Evolutionary conservation across 1,140 invertebrate species (phyloP).

Genomic region (Nephila pilipes): DNA sequence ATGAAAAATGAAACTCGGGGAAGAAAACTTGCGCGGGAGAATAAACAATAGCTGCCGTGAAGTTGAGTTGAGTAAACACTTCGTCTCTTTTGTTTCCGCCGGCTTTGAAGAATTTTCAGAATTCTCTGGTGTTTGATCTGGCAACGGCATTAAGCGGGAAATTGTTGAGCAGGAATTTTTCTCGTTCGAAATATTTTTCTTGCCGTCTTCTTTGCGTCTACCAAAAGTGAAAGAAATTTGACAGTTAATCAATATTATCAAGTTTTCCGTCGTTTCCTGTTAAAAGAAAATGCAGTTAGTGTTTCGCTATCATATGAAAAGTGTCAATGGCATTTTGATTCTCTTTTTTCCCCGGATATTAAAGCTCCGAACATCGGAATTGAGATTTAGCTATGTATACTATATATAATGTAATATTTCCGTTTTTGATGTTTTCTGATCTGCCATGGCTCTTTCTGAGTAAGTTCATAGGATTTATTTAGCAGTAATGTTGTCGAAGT

Average conservation of each 20-base stretch:
- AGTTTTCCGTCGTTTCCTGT: slow-evolving; percentile 37
- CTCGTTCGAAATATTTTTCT: slow-evolving; percentile 18
- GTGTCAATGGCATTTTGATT: slow-evolving; percentile 6
- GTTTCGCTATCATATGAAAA: neutral
- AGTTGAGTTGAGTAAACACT: slow-evolving; percentile 72
- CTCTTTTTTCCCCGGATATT: slow-evolving; percentile 11
- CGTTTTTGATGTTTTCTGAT: too few relatives aligned
- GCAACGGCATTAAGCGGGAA: slow-evolving; percentile 62
- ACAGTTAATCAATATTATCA: slow-evolving; percentile 67
- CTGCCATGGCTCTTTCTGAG: too few relatives aligned
- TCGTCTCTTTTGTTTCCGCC: slow-evolving; percentile 46
- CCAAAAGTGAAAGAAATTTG: slow-evolving; percentile 50
- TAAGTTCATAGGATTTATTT: too few relatives aligned
- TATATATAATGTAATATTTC: too few relatives aligned
- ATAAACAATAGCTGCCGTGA: slow-evolving; percentile 58
- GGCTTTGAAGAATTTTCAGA: slow-evolving; percentile 40
- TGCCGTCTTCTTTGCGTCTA: neutral
- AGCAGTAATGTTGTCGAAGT: too few relatives aligned
- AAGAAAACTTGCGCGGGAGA: slow-evolving; percentile 61
- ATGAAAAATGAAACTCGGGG: slow-evolving; percentile 65
- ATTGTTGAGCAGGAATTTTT: slow-evolving; percentile 60
- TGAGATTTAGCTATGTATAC: neutral
- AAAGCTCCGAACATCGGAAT: neutral
- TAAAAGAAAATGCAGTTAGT: slow-evolving; percentile 48
- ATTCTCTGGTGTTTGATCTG: slow-evolving; percentile 59